A percentile compares a stretch with the other conserved stretches of the same genome.
These are phyloP conservation scores for Limonius californicus DNA, from an alignment of 1,140 invertebrate species.

Conservation along the genomic window DNA sequence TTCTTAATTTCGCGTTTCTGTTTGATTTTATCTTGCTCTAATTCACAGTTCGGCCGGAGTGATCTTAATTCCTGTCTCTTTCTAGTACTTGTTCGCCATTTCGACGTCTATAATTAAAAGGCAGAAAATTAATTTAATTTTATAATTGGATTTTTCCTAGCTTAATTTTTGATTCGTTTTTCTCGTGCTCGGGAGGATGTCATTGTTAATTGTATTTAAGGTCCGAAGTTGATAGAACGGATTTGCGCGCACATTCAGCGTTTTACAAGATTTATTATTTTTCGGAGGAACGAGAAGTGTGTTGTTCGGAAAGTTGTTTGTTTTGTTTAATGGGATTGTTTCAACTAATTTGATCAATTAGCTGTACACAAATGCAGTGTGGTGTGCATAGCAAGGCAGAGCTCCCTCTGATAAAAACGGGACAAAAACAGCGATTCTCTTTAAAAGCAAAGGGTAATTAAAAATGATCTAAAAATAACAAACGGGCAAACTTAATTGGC, in stretches of 20 bases:
- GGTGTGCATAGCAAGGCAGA: constrained; percentile 23
- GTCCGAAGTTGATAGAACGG: not conserved
- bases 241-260: not conserved
- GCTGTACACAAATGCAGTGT: not conserved
- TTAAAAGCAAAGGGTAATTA: constrained; percentile 37
- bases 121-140: constrained; percentile 42
- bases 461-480: constrained; percentile 41
- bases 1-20: constrained; percentile 34
- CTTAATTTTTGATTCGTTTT: constrained; percentile 2
- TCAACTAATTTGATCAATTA: too few relatives aligned
- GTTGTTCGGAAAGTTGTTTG: too few relatives aligned
- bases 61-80: constrained; percentile 12
- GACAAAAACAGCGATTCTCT: constrained; percentile 33
- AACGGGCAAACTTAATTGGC: constrained; percentile 40
- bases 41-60: constrained; percentile 13
- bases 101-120: constrained; percentile 40
- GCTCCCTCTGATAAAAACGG: constrained; percentile 23
- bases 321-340: too few relatives aligned
- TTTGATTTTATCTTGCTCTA: constrained; percentile 14
- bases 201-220: constrained; percentile 4
- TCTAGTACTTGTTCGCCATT: constrained; percentile 41
- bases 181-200: not conserved
- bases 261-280: too few relatives aligned
- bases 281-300: too few relatives aligned
- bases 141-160: constrained; percentile 40